Conservation (phyloP, 2,113 vertebrate genomes). For the Scomber colias region DNA sequence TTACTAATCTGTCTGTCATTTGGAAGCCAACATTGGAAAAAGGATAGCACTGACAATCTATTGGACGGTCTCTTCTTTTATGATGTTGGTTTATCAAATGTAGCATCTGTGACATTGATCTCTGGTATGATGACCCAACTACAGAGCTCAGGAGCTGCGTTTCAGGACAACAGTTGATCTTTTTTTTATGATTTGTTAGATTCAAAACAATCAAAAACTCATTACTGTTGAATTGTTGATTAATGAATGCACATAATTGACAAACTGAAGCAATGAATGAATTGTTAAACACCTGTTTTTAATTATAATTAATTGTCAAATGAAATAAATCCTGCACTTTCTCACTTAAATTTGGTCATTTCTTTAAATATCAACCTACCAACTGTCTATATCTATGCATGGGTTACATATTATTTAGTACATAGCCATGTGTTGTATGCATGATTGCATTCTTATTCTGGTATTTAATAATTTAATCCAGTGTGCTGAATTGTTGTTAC, state of each 20-base stretch:
- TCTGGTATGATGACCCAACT: background rate
- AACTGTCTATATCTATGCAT: background rate
- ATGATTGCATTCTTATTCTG: slow-evolving; percentile 43
- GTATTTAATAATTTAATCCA: slow-evolving; percentile 55
- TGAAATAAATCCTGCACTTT: too few species aligned
- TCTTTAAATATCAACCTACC: too few species aligned
- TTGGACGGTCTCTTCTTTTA: background rate
- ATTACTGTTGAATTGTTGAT: too few species aligned
- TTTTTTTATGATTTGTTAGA: too few species aligned
- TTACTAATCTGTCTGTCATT: slow-evolving; percentile 16
- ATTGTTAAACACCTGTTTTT: too few species aligned
- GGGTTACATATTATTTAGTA: slow-evolving; percentile 20
- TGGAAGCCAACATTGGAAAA: slow-evolving; percentile 6
- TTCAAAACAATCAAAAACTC: too few species aligned
- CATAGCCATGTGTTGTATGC: slow-evolving; percentile 25
- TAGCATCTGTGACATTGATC: background rate
- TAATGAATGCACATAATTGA: too few species aligned
- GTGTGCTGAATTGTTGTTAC: slow-evolving; percentile 36
- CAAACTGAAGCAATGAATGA: too few species aligned
- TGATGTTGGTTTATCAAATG: background rate
- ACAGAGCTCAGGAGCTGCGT: background rate
- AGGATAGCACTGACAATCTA: background rate
- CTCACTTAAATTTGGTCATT: background rate
- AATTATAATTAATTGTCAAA: too few species aligned
- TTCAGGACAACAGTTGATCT: too few species aligned